These are phyloP conservation scores for Heliconius hewitsoni DNA, from an alignment of 1,140 invertebrate genomes.

Conservation along the genomic window DNA sequence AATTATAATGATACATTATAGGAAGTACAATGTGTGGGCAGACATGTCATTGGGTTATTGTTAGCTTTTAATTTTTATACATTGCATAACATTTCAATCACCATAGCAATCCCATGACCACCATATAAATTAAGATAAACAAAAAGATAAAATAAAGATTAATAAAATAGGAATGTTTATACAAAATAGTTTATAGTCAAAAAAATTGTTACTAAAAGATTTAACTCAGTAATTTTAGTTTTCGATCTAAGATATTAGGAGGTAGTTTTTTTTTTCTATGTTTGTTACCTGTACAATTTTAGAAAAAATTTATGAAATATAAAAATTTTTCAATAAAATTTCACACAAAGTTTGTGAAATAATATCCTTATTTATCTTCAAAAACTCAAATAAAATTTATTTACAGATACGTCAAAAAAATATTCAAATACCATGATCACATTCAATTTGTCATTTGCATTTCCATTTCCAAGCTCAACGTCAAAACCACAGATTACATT, in stretches of 20 bases:
- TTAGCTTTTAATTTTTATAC: background rate
- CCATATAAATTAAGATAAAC: background rate
- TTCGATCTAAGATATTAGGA: background rate
- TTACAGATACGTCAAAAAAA: background rate
- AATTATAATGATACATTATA: background rate
- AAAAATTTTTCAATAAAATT: background rate
- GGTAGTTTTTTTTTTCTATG: background rate
- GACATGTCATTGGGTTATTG: background rate
- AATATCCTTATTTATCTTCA: background rate
- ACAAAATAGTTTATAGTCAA: no score
- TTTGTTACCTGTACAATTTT: background rate
- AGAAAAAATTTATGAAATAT: background rate
- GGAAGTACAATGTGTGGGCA: background rate
- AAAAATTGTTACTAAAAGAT: background rate
- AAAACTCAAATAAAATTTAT: background rate
- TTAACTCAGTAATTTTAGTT: background rate
- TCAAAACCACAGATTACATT: no score
- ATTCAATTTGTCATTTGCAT: background rate
- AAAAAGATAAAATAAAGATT: background rate
- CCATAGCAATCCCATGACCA: conserved; percentile 1
- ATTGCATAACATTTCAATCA: conserved; percentile 20
- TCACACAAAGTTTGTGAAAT: background rate
- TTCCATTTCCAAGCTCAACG: background rate
- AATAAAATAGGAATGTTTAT: background rate
- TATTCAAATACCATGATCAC: background rate